Conservation (phyloP, 1,140 invertebrate species). For the Drosophila ohnishii region DNA sequence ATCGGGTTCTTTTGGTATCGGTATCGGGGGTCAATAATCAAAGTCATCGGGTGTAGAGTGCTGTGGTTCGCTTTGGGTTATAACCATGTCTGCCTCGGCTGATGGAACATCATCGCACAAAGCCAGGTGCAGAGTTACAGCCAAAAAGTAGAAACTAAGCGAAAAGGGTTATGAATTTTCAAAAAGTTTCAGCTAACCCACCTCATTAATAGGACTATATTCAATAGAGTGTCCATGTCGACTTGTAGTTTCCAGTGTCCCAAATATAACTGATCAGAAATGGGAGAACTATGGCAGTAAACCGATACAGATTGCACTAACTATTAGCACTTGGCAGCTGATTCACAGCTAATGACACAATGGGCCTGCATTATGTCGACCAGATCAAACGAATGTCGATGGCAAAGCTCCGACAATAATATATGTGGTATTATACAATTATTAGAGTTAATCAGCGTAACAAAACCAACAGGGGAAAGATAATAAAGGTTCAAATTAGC, state of each 20-base stretch:
- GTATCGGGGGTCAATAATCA: conserved; percentile 23
- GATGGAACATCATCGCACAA: conserved; percentile 49
- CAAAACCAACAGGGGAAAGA: conserved; percentile 2
- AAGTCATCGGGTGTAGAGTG: conserved; percentile 49
- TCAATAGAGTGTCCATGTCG: conserved; percentile 36
- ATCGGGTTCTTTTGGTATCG: neutral
- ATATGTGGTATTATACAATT: conserved; percentile 25
- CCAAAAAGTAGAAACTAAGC: conserved; percentile 31
- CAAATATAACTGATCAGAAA: conserved; percentile 23
- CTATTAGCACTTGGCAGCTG: conserved; percentile 36
- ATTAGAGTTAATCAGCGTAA: conserved; percentile 27
- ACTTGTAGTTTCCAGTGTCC: conserved; percentile 6
- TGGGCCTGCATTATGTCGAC: conserved; percentile 6
- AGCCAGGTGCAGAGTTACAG: conserved; percentile 20
- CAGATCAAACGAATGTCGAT: conserved; percentile 13
- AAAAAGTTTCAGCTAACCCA: neutral
- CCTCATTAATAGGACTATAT: conserved; percentile 47
- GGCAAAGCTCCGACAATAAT: conserved; percentile 5
- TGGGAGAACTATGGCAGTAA: neutral
- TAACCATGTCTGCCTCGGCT: conserved; percentile 46
- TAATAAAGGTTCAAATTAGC: conserved; percentile 50
- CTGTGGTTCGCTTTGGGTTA: conserved; percentile 56
- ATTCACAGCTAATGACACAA: conserved; percentile 23
- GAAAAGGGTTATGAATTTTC: neutral
- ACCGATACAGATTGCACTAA: conserved; percentile 7